These are phyloP conservation scores for Stegophylla sp. DNA, from an alignment of 2,888 invertebrate genomes.

Conservation along the genomic window DNA sequence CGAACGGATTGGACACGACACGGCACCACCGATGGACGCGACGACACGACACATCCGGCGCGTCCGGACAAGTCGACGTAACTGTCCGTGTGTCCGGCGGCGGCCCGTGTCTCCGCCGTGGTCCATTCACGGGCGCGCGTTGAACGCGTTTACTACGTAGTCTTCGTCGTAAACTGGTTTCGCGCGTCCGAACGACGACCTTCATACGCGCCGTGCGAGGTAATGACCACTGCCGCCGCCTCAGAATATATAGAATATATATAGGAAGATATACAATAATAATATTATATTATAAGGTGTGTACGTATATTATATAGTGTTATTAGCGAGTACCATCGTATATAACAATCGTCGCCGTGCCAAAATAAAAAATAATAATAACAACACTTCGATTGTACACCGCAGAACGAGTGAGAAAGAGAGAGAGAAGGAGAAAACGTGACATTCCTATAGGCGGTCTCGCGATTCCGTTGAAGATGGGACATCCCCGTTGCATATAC, in stretches of 20 bases:
- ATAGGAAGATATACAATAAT: not conserved
- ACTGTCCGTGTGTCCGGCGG: conserved; percentile 55
- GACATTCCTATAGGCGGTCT: conserved; percentile 29
- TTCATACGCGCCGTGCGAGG: conserved; percentile 35
- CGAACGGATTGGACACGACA: not conserved
- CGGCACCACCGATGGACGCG: too few species aligned
- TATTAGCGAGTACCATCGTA: not conserved
- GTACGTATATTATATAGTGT: not conserved
- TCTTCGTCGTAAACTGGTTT: conserved; percentile 45
- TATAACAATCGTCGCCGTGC: conserved; percentile 42
- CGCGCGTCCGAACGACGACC: conserved; percentile 58
- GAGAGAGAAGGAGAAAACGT: conserved; percentile 19
- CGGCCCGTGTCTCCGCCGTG: conserved; percentile 22
- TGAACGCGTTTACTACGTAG: not conserved
- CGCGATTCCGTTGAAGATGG: not conserved
- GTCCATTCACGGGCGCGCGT: conserved; percentile 47
- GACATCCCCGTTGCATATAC: not conserved
- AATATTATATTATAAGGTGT: not conserved
- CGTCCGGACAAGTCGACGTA: conserved; percentile 43
- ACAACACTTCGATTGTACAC: not conserved
- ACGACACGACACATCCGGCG: conserved; percentile 26
- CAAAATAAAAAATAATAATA: not conserved
- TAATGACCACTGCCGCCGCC: conserved; percentile 8
- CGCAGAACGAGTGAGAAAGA: not conserved
- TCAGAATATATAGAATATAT: not conserved